Evolutionary conservation across 2,888 invertebrate genomes (phyloP).

Genomic region (Tinea pellionella): DNA sequence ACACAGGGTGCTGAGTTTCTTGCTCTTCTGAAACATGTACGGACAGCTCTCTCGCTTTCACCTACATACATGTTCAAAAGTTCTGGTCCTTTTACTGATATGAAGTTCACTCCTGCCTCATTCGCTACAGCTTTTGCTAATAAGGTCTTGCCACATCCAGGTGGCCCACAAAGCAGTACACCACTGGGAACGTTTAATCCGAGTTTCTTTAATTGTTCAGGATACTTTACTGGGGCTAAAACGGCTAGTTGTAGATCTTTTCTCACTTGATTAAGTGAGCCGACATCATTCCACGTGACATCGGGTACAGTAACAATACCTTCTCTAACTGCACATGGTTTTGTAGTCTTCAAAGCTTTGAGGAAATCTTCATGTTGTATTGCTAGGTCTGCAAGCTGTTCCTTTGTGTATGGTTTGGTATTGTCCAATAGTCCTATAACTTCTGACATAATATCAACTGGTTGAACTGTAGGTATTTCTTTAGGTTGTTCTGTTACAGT

Average conservation of each 20-base stretch:
- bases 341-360: slow-evolving; percentile 82
- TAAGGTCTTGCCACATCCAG: slow-evolving; percentile 96
- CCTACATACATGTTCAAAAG: slow-evolving; percentile 99
- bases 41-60: slow-evolving; percentile 96
- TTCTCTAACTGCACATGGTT: slow-evolving; percentile 95
- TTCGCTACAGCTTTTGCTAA: slow-evolving; percentile 98
- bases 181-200: slow-evolving; percentile 89
- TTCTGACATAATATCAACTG: slow-evolving; percentile 46
- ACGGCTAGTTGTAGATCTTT: slow-evolving; percentile 92
- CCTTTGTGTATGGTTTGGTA: slow-evolving; percentile 70
- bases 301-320: slow-evolving; percentile 98
- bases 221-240: slow-evolving; percentile 90
- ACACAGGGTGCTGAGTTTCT: slow-evolving; percentile 96
- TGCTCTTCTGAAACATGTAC: slow-evolving; percentile 96
- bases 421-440: slow-evolving; percentile 76
- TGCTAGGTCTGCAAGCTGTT: slow-evolving; percentile 73
- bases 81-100: slow-evolving; percentile 98
- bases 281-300: slow-evolving; percentile 97
- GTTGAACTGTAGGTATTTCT: slow-evolving; percentile 10
- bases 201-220: slow-evolving; percentile 80
- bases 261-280: slow-evolving; percentile 88
- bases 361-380: slow-evolving; percentile 83
- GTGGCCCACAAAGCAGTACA: slow-evolving; percentile 95
- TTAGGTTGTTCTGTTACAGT: neutral
- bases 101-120: slow-evolving; percentile 98